Evolutionary conservation across 1,140 invertebrate species (phyloP), one percentile per base, ranked within the genome.

Genomic region (Elymnias hypermnestra): DNA sequence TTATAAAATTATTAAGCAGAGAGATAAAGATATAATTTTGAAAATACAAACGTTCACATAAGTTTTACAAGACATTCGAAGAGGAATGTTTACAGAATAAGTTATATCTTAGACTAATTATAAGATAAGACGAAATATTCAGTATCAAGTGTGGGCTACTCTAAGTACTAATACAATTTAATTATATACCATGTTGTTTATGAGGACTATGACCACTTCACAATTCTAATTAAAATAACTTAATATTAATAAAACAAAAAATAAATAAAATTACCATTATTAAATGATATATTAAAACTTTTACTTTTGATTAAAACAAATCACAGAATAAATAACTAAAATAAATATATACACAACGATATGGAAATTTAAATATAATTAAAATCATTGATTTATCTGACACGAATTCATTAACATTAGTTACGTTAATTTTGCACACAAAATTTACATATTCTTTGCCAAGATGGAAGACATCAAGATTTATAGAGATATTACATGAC

Each of bases 391-490:
- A n/a, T n/a, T n/a, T n/a, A n/a, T n/a, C n/a, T n/a, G n/a, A n/a
- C n/a, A n/a, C n/a, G n/a, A n/a, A n/a, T n/a, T n/a, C n/a, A n/a
- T n/a, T n/a, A n/a, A n/a, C n/a, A n/a, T n/a, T n/a, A n/a, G n/a
- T n/a, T n/a, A n/a, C n/a, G n/a, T 49, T 49, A 49, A 41, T 35
- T 42, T 41, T 49, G 46, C 46, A 49, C 36, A 35, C 41, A 38
- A 45, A 47, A 33, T 22, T 37, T 37, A 48, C 44, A 53, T 45
- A 26, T 46, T 56, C 37, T 37, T 42, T 48, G 46, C 53, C 53
- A 49, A n/a, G 57, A 40, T 61, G 57, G 57, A 61, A 61, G 57
- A 61, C 57, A 42, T 53, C 35, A 60, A 37, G 53, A 50, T 43
- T 52, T 39, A 53, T 7, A n/a, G 13, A 33, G 13, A 9, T 33